These are phyloP conservation scores for Melitaea athalia DNA, from an alignment of 2,888 invertebrate genomes.

Conservation along the genomic window DNA sequence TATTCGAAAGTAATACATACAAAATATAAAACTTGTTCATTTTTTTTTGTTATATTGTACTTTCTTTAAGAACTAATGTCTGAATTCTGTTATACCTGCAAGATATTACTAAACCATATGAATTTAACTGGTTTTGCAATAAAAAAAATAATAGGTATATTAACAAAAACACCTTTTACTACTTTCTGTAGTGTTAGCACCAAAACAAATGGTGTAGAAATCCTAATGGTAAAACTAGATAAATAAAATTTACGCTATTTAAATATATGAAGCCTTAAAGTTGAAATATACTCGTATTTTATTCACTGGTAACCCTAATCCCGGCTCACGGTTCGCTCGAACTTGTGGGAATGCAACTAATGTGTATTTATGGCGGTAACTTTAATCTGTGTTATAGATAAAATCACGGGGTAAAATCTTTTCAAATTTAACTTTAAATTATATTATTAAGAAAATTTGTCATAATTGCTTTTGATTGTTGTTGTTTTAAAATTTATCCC, in stretches of 20 bases:
- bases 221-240: background rate
- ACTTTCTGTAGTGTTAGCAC: too few species aligned
- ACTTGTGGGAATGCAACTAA: constrained; percentile 36
- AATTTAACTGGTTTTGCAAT: too few species aligned
- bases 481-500: too few species aligned
- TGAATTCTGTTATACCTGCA: too few species aligned
- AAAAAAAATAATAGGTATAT: too few species aligned
- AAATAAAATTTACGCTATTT: background rate
- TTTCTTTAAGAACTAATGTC: too few species aligned
- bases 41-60: too few species aligned
- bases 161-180: too few species aligned
- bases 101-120: too few species aligned
- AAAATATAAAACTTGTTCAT: too few species aligned
- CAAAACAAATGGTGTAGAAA: background rate
- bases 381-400: constrained; percentile 22
- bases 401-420: too few species aligned
- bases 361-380: constrained; percentile 38
- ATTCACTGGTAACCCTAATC: constrained; percentile 17
- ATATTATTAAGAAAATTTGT: constrained; percentile 8
- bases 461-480: background rate
- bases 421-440: constrained; percentile 33
- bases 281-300: constrained; percentile 13
- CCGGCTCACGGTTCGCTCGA: constrained; percentile 21
- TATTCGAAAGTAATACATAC: too few species aligned
- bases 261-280: background rate